These are phyloP conservation scores for Sebastes iracundus DNA, from an alignment of 2,797 vertebrate genomes.

Conservation along the genomic window DNA sequence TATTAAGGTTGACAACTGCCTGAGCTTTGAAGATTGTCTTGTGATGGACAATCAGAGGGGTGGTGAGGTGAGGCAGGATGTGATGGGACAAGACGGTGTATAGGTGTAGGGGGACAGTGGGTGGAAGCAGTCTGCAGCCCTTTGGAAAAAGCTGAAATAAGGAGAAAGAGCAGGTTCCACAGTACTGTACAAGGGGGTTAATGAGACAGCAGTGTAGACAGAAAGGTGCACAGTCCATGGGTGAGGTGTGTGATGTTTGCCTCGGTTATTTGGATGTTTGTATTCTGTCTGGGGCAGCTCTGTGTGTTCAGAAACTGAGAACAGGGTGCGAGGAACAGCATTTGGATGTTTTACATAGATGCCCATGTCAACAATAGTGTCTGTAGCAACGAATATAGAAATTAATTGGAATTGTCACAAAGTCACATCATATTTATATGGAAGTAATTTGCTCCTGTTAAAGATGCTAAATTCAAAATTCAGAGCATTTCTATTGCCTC, in stretches of 20 bases:
- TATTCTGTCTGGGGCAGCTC: neutral
- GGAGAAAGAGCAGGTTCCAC: neutral
- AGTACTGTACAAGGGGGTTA: neutral
- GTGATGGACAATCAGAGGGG: conserved; percentile 38
- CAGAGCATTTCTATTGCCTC: too few relatives aligned
- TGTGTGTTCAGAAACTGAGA: neutral
- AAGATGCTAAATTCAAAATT: neutral
- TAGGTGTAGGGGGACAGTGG: conserved; percentile 4
- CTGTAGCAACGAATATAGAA: neutral
- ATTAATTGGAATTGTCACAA: neutral
- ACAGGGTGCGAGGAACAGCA: neutral
- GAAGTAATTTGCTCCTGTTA: neutral
- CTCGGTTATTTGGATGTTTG: neutral
- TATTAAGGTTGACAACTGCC: conserved; percentile 53
- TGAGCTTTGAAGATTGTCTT: conserved; percentile 49
- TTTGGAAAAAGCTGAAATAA: conserved; percentile 19
- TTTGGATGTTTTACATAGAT: neutral
- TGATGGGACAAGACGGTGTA: neutral
- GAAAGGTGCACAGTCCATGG: neutral
- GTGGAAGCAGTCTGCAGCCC: neutral
- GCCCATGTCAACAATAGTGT: neutral
- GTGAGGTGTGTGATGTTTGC: neutral
- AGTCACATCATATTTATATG: neutral
- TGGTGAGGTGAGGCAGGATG: conserved; percentile 29
- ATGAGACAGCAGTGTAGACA: neutral